Evolutionary conservation across 2,888 invertebrate genomes (phyloP).

Genomic region (Chrysopilus asiliformis): DNA sequence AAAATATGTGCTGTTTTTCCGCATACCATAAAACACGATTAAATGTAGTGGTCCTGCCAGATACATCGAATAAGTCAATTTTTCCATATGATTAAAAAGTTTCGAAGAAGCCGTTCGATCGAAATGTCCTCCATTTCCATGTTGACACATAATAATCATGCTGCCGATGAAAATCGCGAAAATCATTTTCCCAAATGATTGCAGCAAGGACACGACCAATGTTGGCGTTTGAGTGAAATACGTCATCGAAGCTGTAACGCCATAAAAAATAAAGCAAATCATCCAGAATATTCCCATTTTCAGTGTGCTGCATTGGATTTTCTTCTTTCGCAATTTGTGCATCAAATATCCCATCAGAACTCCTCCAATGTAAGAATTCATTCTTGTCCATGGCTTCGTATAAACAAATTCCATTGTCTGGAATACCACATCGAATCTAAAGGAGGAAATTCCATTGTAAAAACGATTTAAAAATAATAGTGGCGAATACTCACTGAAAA

Average conservation of each 20-base stretch:
- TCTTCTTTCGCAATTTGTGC: not conserved
- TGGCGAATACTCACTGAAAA: slow-evolving; percentile 4
- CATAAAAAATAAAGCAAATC: not conserved
- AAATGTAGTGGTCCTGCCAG: slow-evolving; percentile 3
- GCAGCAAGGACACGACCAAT: slow-evolving; percentile 2
- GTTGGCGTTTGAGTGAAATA: slow-evolving; percentile 4
- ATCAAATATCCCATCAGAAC: slow-evolving; percentile 4
- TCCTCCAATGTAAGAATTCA: slow-evolving; percentile 6
- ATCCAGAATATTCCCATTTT: not conserved
- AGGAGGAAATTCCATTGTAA: not conserved
- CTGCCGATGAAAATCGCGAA: slow-evolving; percentile 5
- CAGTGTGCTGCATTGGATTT: not conserved
- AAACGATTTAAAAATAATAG: not conserved
- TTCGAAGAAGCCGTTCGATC: not conserved
- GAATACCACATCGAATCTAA: slow-evolving; percentile 5
- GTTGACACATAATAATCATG: slow-evolving; percentile 3
- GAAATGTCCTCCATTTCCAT: slow-evolving; percentile 5
- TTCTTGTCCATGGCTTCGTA: slow-evolving; percentile 6
- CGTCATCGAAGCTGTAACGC: not conserved
- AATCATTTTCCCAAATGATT: slow-evolving; percentile 5
- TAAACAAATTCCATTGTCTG: slow-evolving; percentile 3
- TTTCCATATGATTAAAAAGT: slow-evolving; percentile 1
- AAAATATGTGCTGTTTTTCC: slow-evolving; percentile 3
- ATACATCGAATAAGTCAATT: slow-evolving; percentile 6
- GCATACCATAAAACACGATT: slow-evolving; percentile 2